These are phyloP conservation scores for Meda fulgida DNA, from an alignment of 2,797 vertebrate genomes.

Conservation along the genomic window DNA sequence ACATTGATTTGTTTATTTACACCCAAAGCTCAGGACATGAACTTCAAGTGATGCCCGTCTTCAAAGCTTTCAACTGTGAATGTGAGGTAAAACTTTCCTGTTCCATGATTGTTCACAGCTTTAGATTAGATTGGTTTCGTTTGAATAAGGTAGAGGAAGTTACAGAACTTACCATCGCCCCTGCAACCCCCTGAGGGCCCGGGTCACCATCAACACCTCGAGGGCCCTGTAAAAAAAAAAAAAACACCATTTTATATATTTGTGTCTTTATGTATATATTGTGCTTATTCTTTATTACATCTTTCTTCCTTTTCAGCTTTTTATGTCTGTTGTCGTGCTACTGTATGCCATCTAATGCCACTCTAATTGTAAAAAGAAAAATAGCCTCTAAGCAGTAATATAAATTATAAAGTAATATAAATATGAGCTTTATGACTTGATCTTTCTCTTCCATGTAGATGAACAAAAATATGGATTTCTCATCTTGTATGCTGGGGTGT, in stretches of 20 bases:
- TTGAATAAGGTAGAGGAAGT: background rate
- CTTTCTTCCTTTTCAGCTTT: background rate
- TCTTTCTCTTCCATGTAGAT: background rate
- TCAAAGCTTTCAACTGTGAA: background rate
- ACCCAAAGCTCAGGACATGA: constrained; percentile 5
- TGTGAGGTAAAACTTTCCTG: background rate
- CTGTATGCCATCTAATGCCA: background rate
- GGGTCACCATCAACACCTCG: constrained; percentile 90
- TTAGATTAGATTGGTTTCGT: background rate
- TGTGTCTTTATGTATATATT: background rate
- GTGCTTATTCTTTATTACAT: background rate
- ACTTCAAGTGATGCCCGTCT: background rate
- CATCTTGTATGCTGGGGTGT: background rate
- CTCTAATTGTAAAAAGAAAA: background rate
- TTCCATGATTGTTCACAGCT: background rate
- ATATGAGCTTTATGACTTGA: background rate
- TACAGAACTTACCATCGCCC: constrained; percentile 84
- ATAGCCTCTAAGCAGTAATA: background rate
- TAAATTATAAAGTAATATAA: too few relatives aligned
- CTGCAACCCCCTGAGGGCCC: constrained; percentile 89
- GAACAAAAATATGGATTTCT: background rate
- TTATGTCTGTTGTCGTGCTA: background rate
- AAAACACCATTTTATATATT: background rate
- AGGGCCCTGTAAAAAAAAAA: constrained; percentile 78
- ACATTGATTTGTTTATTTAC: constrained; percentile 1